Percentiles rank a stretch among this genome's conserved stretches.
These are phyloP conservation scores for Urocynchramus pylzowi DNA, from an alignment of 2,113 vertebrate genomes.

Conservation along the genomic window DNA sequence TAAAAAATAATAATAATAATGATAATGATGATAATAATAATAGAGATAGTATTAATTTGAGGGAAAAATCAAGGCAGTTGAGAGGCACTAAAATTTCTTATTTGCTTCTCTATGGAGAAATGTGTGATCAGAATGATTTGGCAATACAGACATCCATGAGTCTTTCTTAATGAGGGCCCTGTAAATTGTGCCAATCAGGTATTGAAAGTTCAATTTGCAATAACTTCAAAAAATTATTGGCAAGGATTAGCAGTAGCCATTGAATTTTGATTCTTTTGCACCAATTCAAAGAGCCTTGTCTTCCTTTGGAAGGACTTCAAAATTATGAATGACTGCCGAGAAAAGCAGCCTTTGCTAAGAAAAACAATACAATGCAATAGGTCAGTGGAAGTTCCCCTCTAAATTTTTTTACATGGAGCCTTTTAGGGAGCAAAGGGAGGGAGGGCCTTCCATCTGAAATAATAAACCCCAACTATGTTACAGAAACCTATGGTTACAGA, in stretches of 20 bases:
- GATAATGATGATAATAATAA: not conserved
- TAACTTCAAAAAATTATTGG: not conserved
- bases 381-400: conserved; percentile 46
- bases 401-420: not conserved
- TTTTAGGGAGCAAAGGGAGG: not conserved
- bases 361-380: conserved; percentile 65
- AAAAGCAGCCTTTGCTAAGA: conserved; percentile 59
- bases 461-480: not conserved
- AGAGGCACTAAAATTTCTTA: not conserved
- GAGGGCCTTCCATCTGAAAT: not conserved
- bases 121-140: not conserved
- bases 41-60: not conserved
- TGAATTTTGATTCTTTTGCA: not conserved
- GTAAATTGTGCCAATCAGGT: not conserved
- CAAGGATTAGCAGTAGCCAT: not conserved
- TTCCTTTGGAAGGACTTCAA: conserved; percentile 37
- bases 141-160: not conserved
- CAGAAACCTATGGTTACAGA: not conserved
- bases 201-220: not conserved
- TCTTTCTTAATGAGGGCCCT: not conserved
- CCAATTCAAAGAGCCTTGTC: not conserved
- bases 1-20: too few species aligned
- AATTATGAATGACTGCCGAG: not conserved
- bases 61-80: not conserved
- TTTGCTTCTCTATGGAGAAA: not conserved